These are phyloP conservation scores for Himalopsyche kuldschensis DNA, from an alignment of 2,888 invertebrate genomes.

Conservation along the genomic window DNA sequence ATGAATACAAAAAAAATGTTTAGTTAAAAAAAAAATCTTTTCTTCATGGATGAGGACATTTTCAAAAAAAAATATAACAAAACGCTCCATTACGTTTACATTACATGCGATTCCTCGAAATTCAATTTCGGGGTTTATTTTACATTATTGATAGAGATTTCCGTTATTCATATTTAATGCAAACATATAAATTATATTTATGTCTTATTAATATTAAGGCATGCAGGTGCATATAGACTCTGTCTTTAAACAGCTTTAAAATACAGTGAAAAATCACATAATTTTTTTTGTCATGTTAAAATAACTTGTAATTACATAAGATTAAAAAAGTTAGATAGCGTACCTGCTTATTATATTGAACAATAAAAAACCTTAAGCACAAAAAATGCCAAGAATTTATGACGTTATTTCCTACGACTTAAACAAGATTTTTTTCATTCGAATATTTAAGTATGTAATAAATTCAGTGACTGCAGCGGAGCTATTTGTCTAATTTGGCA, in stretches of 20 bases:
- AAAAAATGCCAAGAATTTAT: background rate
- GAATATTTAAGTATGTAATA: background rate
- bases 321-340: background rate
- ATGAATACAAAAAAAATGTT: too few species aligned
- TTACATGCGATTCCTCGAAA: too few species aligned
- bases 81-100: too few species aligned
- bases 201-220: too few species aligned
- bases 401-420: background rate
- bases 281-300: background rate
- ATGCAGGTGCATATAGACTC: too few species aligned
- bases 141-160: too few species aligned
- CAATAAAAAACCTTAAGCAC: background rate
- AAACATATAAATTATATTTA: too few species aligned
- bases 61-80: too few species aligned
- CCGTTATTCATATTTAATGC: too few species aligned
- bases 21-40: too few species aligned
- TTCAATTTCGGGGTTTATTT: too few species aligned
- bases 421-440: background rate
- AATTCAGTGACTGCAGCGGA: background rate
- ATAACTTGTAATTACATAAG: background rate
- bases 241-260: background rate
- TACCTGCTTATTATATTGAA: background rate
- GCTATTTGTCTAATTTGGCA: background rate
- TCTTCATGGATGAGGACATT: too few species aligned
- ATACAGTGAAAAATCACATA: background rate